phyloP scores from a whole-genome alignment of 2,113 vertebrate genomes.

The Paraplagusia blochii region DNA sequence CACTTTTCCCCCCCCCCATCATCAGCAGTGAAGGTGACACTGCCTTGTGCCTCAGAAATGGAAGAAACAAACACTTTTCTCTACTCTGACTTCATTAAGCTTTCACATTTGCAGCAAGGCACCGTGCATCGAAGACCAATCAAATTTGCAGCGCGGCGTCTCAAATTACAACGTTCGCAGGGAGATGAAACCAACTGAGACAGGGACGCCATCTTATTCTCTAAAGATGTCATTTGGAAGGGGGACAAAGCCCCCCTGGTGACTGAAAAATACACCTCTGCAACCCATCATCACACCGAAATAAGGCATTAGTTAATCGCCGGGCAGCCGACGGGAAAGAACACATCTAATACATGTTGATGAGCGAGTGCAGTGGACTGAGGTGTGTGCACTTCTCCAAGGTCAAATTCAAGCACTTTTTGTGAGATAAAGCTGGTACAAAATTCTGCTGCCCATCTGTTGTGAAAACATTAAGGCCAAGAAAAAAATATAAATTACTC shows the following conservation, averaged over 20 bases:
- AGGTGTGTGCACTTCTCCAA: slow-evolving; percentile 17
- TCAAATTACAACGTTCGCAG: slow-evolving; percentile 3
- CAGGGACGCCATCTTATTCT: slow-evolving; percentile 5
- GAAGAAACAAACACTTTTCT: not conserved
- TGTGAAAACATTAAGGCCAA: no score
- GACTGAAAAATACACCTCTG: slow-evolving; percentile 13
- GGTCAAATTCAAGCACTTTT: no score
- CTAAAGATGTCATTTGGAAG: slow-evolving; percentile 5
- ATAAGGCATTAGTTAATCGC: slow-evolving; percentile 33
- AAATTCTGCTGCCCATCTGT: no score
- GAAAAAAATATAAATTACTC: no score
- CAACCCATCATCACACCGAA: slow-evolving; percentile 7
- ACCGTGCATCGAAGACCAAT: slow-evolving; percentile 1
- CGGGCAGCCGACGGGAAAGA: slow-evolving; percentile 29
- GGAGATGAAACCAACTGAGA: not conserved
- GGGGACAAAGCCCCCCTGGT: not conserved
- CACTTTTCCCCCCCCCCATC: slow-evolving; percentile 9
- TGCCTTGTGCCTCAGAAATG: slow-evolving; percentile 5
- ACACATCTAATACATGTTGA: slow-evolving; percentile 26
- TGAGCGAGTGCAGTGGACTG: not conserved
- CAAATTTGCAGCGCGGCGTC: slow-evolving; percentile 5
- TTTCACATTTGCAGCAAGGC: slow-evolving; percentile 6
- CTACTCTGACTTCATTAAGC: slow-evolving; percentile 23
- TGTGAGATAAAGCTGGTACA: no score
- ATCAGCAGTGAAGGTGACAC: slow-evolving; percentile 29